A percentile compares a stretch with the other conserved stretches of the same genome.
Evolutionary conservation across 2,888 invertebrate species (phyloP).

Genomic region (Coremacera marginata): DNA sequence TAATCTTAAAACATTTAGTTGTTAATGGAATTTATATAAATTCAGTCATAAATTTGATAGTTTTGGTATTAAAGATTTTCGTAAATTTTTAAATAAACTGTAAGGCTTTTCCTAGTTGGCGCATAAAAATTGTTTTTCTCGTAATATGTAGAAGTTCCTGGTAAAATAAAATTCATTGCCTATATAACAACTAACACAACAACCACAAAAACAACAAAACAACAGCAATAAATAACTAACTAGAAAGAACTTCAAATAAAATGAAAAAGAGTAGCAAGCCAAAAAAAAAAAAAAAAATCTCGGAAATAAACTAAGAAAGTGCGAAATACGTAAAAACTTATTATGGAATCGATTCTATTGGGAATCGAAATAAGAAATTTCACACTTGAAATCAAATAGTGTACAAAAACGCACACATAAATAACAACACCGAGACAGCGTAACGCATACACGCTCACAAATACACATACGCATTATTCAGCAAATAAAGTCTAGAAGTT

Average conservation of each 20-base stretch:
- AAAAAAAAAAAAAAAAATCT: neutral
- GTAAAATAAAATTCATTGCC: neutral
- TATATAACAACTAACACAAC: neutral
- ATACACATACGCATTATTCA: neutral
- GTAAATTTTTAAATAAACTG: too few species aligned
- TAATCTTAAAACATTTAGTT: slow-evolving; percentile 50
- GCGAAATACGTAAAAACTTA: slow-evolving; percentile 14
- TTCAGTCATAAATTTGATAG: too few species aligned
- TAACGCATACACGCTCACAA: neutral
- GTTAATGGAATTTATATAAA: too few species aligned
- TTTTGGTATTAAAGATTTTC: too few species aligned
- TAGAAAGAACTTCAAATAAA: neutral
- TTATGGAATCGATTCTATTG: slow-evolving; percentile 18
- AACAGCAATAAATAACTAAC: neutral
- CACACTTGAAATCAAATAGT: slow-evolving; percentile 16
- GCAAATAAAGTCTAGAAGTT: slow-evolving; percentile 17
- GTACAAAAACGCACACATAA: neutral
- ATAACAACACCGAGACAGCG: neutral
- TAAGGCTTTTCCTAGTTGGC: too few species aligned
- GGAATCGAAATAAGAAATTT: slow-evolving; percentile 3
- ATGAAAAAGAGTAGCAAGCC: neutral
- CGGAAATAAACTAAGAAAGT: slow-evolving; percentile 21
- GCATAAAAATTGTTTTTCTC: too few species aligned
- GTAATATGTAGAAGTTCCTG: too few species aligned
- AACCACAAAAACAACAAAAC: neutral